Evolutionary conservation across 2,888 invertebrate species (phyloP).

Genomic region (Hirudinaria manillensis): DNA sequence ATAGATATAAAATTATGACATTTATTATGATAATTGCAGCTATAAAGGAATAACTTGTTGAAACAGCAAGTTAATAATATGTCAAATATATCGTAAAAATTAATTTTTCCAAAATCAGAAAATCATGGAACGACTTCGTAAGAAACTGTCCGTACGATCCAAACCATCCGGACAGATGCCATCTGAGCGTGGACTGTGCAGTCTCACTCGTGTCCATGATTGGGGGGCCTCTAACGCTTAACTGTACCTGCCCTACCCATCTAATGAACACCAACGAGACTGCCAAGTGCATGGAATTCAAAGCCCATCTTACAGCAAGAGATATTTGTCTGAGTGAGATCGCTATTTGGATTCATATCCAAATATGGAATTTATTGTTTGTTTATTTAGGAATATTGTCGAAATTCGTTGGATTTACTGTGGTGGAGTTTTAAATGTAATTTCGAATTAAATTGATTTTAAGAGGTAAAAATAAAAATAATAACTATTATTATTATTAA

Average conservation of each 20-base stretch:
- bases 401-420: background rate
- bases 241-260: background rate
- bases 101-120: no score
- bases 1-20: no score
- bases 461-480: no score
- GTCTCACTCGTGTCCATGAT: background rate
- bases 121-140: no score
- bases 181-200: background rate
- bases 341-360: background rate
- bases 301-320: background rate
- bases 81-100: no score
- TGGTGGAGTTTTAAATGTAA: background rate
- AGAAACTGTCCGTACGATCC: no score
- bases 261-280: background rate
- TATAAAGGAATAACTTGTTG: no score
- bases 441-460: background rate
- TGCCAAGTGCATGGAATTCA: background rate
- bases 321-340: slow-evolving; percentile 2
- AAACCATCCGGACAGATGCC: background rate
- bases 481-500: background rate
- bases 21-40: no score
- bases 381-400: background rate
- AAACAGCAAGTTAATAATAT: no score
- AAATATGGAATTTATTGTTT: background rate
- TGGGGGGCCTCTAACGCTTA: background rate